Evolutionary conservation across 1,140 invertebrate species (phyloP).

Genomic region (Diachasma alloeum): DNA sequence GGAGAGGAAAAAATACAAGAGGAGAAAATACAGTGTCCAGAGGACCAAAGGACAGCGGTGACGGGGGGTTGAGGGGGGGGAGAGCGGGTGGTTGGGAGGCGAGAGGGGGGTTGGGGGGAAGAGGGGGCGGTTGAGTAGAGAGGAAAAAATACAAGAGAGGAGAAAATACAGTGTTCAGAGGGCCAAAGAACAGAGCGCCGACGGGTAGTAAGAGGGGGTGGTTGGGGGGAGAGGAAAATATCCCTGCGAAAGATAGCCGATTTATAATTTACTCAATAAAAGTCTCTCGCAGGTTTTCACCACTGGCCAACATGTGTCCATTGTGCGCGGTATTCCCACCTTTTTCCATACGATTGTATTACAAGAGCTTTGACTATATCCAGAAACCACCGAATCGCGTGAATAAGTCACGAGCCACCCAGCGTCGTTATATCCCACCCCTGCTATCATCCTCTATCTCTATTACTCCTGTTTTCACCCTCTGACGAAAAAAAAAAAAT

Average conservation of each 20-base stretch:
- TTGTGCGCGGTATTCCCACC: background rate
- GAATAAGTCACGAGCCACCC: constrained; percentile 30
- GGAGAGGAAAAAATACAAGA: no score
- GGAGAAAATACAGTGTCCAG: no score
- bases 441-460: constrained; percentile 4
- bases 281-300: background rate
- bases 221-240: background rate
- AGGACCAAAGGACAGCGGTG: no score
- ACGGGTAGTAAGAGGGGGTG: no score
- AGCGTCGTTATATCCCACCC: constrained; percentile 25
- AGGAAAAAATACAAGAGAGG: no score
- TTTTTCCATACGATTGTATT: constrained; percentile 7
- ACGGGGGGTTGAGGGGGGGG: no score
- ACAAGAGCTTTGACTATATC: constrained; percentile 16
- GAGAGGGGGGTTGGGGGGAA: no score
- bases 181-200: no score
- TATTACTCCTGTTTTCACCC: background rate
- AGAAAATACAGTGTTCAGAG: background rate
- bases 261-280: background rate
- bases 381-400: constrained; percentile 6
- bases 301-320: background rate
- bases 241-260: background rate
- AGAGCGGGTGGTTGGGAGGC: no score
- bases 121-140: no score
- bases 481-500: background rate